These are phyloP conservation scores for Gopherus flavomarginatus DNA, from an alignment of 2,113 vertebrate species.

Conservation along the genomic window DNA sequence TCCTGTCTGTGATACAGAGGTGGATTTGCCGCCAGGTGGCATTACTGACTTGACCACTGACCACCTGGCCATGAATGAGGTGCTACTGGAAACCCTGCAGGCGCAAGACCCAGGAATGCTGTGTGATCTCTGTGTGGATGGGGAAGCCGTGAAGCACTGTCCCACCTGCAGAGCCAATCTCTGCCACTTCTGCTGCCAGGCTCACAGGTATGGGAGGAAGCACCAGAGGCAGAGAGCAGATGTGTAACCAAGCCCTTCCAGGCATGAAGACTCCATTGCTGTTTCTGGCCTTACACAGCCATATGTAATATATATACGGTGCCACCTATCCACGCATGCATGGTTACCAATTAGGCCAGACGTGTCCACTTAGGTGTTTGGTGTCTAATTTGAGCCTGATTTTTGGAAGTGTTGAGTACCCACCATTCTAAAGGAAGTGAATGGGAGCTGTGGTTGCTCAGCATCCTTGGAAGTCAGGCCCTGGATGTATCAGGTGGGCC, in stretches of 20 bases:
- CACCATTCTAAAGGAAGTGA: background rate
- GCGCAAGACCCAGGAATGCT: conserved; percentile 73
- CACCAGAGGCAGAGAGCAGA: background rate
- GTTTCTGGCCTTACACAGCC: background rate
- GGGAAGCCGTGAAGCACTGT: conserved; percentile 86
- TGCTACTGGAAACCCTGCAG: conserved; percentile 82
- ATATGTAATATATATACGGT: background rate
- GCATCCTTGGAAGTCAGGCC: background rate
- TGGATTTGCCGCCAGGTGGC: conserved; percentile 85
- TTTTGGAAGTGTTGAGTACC: background rate
- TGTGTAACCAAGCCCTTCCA: too few species aligned
- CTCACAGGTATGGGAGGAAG: conserved; percentile 86
- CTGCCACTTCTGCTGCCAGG: conserved; percentile 93
- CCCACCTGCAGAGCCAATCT: conserved; percentile 87
- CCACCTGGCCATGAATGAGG: conserved; percentile 87
- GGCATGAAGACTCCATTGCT: background rate
- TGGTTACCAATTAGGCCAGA: background rate
- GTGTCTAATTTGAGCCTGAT: background rate
- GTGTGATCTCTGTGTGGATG: conserved; percentile 90
- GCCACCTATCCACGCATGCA: background rate
- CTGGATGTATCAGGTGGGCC: background rate
- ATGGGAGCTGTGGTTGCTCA: background rate
- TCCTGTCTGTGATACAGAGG: conserved; percentile 89
- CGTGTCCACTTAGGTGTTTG: background rate
- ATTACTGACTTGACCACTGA: conserved; percentile 83